Percentiles rank a stretch among this genome's conserved stretches.
Evolutionary conservation across 2,888 invertebrate genomes (phyloP).

Genomic region (Operophtera brumata): DNA sequence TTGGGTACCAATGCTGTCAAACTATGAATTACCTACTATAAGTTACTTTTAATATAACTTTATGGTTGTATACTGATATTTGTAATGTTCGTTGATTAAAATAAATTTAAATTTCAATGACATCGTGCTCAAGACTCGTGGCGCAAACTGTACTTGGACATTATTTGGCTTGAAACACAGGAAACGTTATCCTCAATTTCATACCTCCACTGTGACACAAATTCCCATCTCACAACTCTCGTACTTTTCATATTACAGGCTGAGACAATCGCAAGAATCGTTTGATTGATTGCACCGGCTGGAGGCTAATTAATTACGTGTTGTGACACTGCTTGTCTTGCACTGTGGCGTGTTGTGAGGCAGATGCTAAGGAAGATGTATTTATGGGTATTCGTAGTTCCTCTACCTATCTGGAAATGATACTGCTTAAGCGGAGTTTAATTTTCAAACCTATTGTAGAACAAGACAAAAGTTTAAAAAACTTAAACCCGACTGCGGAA

Average conservation of each 20-base stretch:
- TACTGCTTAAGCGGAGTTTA: not conserved
- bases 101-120: too few relatives aligned
- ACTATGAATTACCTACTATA: too few relatives aligned
- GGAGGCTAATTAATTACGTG: constrained; percentile 17
- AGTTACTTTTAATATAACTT: too few relatives aligned
- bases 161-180: too few relatives aligned
- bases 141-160: too few relatives aligned
- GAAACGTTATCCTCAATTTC: too few relatives aligned
- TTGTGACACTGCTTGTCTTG: constrained; percentile 17
- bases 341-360: constrained; percentile 20
- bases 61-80: too few relatives aligned
- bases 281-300: constrained; percentile 19
- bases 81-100: too few relatives aligned
- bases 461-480: too few relatives aligned
- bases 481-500: too few relatives aligned
- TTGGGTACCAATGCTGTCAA: too few relatives aligned
- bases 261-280: constrained; percentile 13
- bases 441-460: not conserved
- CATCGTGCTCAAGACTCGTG: too few relatives aligned
- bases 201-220: constrained; percentile 4
- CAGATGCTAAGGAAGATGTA: constrained; percentile 5
- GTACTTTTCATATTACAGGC: constrained; percentile 2
- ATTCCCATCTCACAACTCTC: constrained; percentile 2
- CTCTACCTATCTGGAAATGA: not conserved
- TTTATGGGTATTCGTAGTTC: not conserved